Base-by-base conservation (phyloP, 2,113 vertebrate species). In the Galemys pyrenaicus region DNA sequence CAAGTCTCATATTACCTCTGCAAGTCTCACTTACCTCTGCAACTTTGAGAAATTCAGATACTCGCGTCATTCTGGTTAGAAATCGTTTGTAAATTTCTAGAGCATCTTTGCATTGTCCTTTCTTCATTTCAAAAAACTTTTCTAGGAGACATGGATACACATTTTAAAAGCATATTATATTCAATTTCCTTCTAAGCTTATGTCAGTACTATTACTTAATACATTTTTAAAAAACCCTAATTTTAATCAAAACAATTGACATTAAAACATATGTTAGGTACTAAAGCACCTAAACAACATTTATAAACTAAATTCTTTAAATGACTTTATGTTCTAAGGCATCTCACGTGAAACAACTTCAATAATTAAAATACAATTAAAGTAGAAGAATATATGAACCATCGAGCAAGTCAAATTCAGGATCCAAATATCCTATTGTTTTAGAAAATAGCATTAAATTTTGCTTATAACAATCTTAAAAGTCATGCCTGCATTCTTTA, bases 71-170 rank as follows among this genome's bases (percentile, higher is more conserved):
- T 97, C 99, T 98, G 87, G 99, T 99, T 86, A 99, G 98, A 98
- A 99, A 99, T 89, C 99, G 99, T 97, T 99, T 99, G 98, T 99
- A 99, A 98, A 99, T 99, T 98, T 99, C 99, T 97, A 99, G 98
- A 39, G 99, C 99, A 51, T 99, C 99, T 99, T 99, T 99, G 98
- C 99, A 99, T 85, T 99, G 99, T 87, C 99, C 99, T 97, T 99
- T 99, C 98, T 99, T 99, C 99, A 99, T 99, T 98, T 99, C 99
- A 99, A 99, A 99, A 97, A 99, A 99, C 97, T 99, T 99, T 98
- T 99, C 99, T 99, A 95, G 51, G 91, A 97, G 93, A 98, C 93
- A 96, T n/a, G 95, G 68, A 95, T 35, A 91, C 89, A 28, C 30
- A 86, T 92, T 86, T 86, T 85, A 37, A 73, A 93, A 81, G 44